phyloP scores from a whole-genome alignment of 2,113 vertebrate genomes.

The Oreochromis aureus region DNA sequence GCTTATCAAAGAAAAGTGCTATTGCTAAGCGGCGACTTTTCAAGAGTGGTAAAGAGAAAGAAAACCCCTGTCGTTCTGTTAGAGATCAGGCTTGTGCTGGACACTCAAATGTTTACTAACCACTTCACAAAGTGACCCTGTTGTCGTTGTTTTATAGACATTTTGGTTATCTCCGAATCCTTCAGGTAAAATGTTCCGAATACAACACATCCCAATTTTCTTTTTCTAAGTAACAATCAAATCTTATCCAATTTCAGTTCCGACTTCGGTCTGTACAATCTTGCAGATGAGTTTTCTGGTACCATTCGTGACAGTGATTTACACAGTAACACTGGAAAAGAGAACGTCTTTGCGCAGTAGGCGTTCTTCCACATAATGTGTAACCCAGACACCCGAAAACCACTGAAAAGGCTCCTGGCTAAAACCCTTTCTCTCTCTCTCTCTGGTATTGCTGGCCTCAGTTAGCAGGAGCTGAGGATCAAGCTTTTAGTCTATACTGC shows the following conservation, averaged over 20 bases:
- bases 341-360: not conserved
- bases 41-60: conserved; percentile 18
- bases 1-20: conserved; percentile 69
- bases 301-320: not conserved
- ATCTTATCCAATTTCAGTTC: not conserved
- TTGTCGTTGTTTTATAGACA: conserved; percentile 13
- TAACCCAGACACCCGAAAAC: not conserved
- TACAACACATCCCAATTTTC: conserved; percentile 7
- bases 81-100: conserved; percentile 30
- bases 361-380: not conserved
- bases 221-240: not conserved
- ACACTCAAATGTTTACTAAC: conserved; percentile 33
- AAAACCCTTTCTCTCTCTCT: not conserved
- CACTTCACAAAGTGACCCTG: conserved; percentile 45
- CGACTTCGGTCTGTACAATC: not conserved
- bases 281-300: conserved; percentile 7
- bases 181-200: conserved; percentile 22
- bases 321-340: conserved; percentile 3
- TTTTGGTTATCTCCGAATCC: conserved; percentile 58
- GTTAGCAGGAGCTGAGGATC: not conserved
- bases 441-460: not conserved
- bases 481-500: conserved; percentile 1
- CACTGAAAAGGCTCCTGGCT: not conserved
- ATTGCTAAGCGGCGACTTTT: conserved; percentile 38
- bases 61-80: not conserved